phyloP scores from a whole-genome alignment of 2,797 vertebrate genomes.

The Pempheris klunzingeri region DNA sequence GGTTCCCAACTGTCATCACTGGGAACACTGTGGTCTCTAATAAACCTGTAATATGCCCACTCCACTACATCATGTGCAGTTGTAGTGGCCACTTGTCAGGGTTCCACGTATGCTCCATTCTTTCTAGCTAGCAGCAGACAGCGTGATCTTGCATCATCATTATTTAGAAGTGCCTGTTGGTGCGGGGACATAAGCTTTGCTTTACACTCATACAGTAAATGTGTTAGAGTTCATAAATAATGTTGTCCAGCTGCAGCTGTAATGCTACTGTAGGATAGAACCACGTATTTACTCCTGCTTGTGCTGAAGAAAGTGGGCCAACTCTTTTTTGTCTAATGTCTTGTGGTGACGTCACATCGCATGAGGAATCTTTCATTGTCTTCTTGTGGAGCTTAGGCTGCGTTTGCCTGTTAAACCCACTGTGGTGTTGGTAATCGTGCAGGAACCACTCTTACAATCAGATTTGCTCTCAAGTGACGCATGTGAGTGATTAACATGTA shows the following conservation, averaged over 20 bases:
- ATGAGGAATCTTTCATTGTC: slow-evolving; percentile 1
- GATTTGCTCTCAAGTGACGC: background rate
- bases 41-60: background rate
- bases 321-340: slow-evolving; percentile 10
- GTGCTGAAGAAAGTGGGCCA: slow-evolving; percentile 48
- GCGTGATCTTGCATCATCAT: background rate
- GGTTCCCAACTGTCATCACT: background rate
- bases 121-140: background rate
- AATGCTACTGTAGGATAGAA: slow-evolving; percentile 13
- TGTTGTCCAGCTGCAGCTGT: slow-evolving; percentile 44
- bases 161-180: slow-evolving; percentile 14
- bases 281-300: slow-evolving; percentile 35
- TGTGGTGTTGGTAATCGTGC: background rate
- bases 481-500: background rate
- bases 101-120: background rate
- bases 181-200: background rate
- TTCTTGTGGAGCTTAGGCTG: background rate
- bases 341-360: background rate
- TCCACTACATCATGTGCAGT: background rate
- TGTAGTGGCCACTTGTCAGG: background rate
- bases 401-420: background rate
- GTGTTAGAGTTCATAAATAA: slow-evolving; percentile 27
- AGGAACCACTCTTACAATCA: background rate
- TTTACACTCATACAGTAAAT: slow-evolving; percentile 1
- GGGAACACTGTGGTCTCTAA: background rate